Evolutionary conservation across 1,140 invertebrate genomes (phyloP).

Genomic region (Diorhabda elongata): DNA sequence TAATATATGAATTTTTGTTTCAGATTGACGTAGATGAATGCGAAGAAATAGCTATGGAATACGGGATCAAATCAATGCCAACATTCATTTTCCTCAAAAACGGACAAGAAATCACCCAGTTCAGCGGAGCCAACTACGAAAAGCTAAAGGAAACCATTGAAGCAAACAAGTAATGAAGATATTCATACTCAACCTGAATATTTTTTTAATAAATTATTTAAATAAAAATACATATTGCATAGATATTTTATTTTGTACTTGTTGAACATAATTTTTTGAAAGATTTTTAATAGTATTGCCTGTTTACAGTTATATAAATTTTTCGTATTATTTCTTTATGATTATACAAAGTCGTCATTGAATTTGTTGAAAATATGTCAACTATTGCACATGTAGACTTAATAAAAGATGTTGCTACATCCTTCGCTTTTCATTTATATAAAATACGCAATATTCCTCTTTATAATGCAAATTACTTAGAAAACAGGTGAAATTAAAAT

Average conservation of each 20-base stretch:
- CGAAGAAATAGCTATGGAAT: slow-evolving; percentile 75
- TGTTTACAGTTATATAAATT: not conserved
- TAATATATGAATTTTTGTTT: slow-evolving; percentile 34
- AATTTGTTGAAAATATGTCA: not conserved
- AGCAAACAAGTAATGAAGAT: slow-evolving; percentile 52
- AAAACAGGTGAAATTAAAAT: no score
- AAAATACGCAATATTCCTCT: no score
- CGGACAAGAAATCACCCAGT: slow-evolving; percentile 62
- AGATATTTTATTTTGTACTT: slow-evolving; percentile 17
- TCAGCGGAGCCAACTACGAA: slow-evolving; percentile 75
- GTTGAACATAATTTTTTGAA: slow-evolving; percentile 10
- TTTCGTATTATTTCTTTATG: not conserved
- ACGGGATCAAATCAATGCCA: slow-evolving; percentile 85
- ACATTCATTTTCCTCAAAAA: slow-evolving; percentile 89
- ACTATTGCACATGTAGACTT: not conserved
- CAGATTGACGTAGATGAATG: slow-evolving; percentile 89
- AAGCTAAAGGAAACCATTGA: slow-evolving; percentile 65
- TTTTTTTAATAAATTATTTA: slow-evolving; percentile 12
- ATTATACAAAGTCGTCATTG: not conserved
- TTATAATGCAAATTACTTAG: no score
- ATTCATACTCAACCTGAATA: slow-evolving; percentile 4
- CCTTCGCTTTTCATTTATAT: no score
- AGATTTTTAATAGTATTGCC: slow-evolving; percentile 4
- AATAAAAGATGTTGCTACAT: slow-evolving; percentile 1
- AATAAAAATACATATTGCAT: slow-evolving; percentile 10